These are phyloP conservation scores for Phasianus colchicus DNA, from an alignment of 2,113 vertebrate genomes.

Conservation along the genomic window DNA sequence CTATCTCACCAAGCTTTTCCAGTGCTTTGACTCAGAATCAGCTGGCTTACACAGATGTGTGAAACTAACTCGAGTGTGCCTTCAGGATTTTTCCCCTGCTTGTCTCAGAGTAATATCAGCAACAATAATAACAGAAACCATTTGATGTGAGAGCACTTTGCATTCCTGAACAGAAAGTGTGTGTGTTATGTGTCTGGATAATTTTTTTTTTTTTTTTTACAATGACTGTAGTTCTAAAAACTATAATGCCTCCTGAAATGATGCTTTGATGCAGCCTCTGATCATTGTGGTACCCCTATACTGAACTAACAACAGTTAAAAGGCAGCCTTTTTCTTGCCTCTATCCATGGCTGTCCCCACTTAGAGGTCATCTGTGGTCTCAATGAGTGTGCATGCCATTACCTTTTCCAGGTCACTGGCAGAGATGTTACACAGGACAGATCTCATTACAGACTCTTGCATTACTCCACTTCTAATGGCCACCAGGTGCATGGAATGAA, in stretches of 20 bases:
- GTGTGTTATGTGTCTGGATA: neutral
- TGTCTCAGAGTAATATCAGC: neutral
- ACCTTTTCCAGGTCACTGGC: neutral
- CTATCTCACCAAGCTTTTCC: neutral
- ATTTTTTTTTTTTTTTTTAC: neutral
- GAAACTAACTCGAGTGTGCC: neutral
- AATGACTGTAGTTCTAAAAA: neutral
- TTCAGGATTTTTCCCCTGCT: neutral
- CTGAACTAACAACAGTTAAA: neutral
- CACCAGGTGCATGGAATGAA: neutral
- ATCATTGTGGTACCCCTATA: neutral
- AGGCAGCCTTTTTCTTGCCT: neutral
- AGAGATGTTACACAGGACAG: neutral
- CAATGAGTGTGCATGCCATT: neutral
- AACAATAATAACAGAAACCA: neutral
- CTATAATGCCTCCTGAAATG: accelerated
- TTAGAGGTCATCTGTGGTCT: neutral
- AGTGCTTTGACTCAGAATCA: neutral
- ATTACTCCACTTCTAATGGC: neutral
- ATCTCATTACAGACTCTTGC: neutral
- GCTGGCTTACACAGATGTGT: neutral
- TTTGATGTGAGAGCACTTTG: neutral
- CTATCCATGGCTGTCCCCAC: accelerated
- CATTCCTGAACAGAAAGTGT: neutral
- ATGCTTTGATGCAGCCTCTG: neutral